Evolutionary conservation across 2,797 vertebrate genomes (phyloP).

Genomic region (Chrosomus eos): DNA sequence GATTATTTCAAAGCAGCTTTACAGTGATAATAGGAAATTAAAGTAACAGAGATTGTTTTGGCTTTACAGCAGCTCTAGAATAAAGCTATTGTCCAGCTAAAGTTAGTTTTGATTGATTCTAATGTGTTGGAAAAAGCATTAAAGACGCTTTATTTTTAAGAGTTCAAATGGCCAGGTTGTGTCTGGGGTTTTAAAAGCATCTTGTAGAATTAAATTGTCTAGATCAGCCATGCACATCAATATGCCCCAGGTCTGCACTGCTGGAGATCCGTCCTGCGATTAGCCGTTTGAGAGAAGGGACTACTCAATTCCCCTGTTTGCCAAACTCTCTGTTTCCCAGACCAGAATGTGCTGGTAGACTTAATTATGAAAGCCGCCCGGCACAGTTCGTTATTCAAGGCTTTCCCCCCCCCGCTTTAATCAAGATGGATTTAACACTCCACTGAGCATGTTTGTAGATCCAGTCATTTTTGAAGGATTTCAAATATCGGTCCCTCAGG

Average conservation of each 20-base stretch:
- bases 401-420: slow-evolving; percentile 76
- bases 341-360: slow-evolving; percentile 71
- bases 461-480: slow-evolving; percentile 64
- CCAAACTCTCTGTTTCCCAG: slow-evolving; percentile 74
- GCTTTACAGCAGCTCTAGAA: no score
- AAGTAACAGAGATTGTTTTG: no score
- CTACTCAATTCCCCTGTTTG: slow-evolving; percentile 67
- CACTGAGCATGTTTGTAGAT: slow-evolving; percentile 67
- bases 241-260: slow-evolving; percentile 70
- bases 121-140: neutral
- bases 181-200: slow-evolving; percentile 58
- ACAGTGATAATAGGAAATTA: no score
- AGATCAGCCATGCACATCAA: slow-evolving; percentile 75
- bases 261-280: slow-evolving; percentile 76
- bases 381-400: slow-evolving; percentile 72
- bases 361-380: slow-evolving; percentile 76
- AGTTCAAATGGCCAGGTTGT: slow-evolving; percentile 18
- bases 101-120: no score
- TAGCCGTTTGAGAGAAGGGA: slow-evolving; percentile 70
- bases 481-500: slow-evolving; percentile 52
- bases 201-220: slow-evolving; percentile 76
- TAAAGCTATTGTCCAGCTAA: no score
- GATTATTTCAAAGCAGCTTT: no score
- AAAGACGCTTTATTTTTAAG: slow-evolving; percentile 12
- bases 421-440: slow-evolving; percentile 81